Conservation (phyloP, 2,797 vertebrate genomes). For the Harpagifer antarcticus region DNA sequence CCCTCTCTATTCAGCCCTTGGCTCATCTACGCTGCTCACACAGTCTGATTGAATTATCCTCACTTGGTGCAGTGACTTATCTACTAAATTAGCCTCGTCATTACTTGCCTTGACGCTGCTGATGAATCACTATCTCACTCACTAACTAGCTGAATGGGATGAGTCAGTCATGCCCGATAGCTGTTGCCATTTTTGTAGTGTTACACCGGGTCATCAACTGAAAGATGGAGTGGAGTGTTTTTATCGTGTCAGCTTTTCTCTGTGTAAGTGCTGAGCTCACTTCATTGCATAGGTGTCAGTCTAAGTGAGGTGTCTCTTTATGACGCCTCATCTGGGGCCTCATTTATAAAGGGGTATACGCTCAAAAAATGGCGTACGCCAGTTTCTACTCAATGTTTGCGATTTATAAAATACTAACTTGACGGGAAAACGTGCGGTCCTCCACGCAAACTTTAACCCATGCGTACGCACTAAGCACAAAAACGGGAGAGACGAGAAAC, state of each 20-base stretch:
- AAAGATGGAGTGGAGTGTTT: slow-evolving; percentile 10
- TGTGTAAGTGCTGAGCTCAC: slow-evolving; percentile 9
- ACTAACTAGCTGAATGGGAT: slow-evolving; percentile 55
- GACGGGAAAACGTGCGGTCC: too few relatives aligned
- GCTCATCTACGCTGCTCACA: slow-evolving; percentile 47
- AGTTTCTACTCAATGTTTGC: too few relatives aligned
- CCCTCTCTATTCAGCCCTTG: slow-evolving; percentile 41
- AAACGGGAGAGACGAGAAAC: too few relatives aligned
- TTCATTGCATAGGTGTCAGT: not conserved
- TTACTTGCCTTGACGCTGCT: slow-evolving; percentile 48
- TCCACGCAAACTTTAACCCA: too few relatives aligned
- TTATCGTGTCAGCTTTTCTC: not conserved
- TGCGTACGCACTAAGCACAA: too few relatives aligned
- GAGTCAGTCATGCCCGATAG: slow-evolving; percentile 45
- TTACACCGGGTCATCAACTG: slow-evolving; percentile 12
- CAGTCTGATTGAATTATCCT: slow-evolving; percentile 71
- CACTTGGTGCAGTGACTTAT: slow-evolving; percentile 40
- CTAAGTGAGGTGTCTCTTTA: not conserved
- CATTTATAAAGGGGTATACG: too few relatives aligned
- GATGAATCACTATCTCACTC: too few relatives aligned
- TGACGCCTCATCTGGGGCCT: slow-evolving; percentile 1
- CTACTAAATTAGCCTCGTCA: slow-evolving; percentile 59
- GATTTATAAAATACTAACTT: too few relatives aligned
- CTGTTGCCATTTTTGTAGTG: slow-evolving; percentile 46
- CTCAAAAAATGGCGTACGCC: too few relatives aligned